Percentiles rank a stretch among this genome's conserved stretches.
These are phyloP conservation scores for Oncorhynchus nerka DNA, from an alignment of 2,113 vertebrate species.

Conservation along the genomic window DNA sequence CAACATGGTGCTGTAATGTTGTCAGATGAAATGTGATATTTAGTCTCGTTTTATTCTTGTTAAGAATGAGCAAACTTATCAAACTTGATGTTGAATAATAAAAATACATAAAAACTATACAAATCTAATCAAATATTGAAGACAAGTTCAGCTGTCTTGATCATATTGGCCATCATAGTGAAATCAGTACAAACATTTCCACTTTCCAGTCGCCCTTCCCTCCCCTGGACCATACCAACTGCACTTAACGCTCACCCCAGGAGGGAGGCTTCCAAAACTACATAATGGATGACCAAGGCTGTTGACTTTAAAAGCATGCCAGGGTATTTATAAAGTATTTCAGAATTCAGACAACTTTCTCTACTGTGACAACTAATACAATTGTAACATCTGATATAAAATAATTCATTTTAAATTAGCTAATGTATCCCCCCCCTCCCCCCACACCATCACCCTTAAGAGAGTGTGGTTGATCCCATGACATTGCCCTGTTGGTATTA, in stretches of 20 bases:
- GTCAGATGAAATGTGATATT: slow-evolving; percentile 1
- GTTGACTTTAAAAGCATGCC: background rate
- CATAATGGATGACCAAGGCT: background rate
- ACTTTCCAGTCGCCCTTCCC: slow-evolving; percentile 54
- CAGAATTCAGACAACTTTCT: too few species aligned
- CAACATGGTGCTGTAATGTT: slow-evolving; percentile 55
- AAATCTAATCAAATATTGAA: background rate
- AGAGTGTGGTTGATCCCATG: slow-evolving; percentile 18
- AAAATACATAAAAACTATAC: background rate
- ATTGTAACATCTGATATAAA: background rate
- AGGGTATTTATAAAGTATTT: too few species aligned
- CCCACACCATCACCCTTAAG: background rate
- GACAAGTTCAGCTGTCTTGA: slow-evolving; percentile 16
- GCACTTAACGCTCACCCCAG: background rate
- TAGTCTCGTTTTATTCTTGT: background rate
- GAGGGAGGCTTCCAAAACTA: slow-evolving; percentile 2
- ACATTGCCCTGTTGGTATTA: slow-evolving; percentile 2
- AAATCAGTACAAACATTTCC: slow-evolving; percentile 54
- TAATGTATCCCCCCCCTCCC: background rate
- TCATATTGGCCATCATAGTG: slow-evolving; percentile 49
- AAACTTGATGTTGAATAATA: background rate
- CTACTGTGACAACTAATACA: background rate
- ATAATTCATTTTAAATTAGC: background rate
- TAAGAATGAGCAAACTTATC: background rate
- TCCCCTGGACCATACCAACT: slow-evolving; percentile 54